Percentiles rank a stretch among this genome's conserved stretches.
phyloP scores from a whole-genome alignment of 2,113 vertebrate genomes.

The Delphinapterus leucas region DNA sequence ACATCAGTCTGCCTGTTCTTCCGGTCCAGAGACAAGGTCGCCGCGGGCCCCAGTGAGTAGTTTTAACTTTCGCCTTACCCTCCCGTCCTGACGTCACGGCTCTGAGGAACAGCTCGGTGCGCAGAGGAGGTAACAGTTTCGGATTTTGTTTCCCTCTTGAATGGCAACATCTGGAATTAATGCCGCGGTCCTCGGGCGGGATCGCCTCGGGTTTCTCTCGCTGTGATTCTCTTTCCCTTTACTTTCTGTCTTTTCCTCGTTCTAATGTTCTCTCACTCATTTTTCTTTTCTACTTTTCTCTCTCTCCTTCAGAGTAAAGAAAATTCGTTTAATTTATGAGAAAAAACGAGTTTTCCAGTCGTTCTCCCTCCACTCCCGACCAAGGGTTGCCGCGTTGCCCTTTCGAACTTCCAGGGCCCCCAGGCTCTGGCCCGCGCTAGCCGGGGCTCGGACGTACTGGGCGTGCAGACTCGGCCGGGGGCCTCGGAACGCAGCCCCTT shows the following conservation, averaged over 20 bases:
- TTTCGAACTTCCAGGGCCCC: background rate
- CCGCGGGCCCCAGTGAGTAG: background rate
- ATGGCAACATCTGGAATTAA: conserved; percentile 24
- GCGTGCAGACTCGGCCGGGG: background rate
- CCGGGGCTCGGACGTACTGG: background rate
- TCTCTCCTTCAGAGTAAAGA: conserved; percentile 17
- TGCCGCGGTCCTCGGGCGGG: background rate
- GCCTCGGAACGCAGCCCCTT: background rate
- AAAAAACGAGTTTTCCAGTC: background rate
- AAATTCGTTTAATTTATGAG: background rate
- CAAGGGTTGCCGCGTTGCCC: background rate
- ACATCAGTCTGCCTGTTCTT: background rate
- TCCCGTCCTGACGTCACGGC: conserved; percentile 46
- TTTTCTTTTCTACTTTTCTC: background rate
- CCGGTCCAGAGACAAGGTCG: background rate
- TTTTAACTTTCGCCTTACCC: background rate
- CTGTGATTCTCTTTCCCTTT: background rate
- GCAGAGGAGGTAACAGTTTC: conserved; percentile 66
- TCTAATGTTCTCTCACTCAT: background rate
- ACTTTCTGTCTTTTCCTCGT: background rate
- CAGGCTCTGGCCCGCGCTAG: background rate
- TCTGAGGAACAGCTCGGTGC: background rate
- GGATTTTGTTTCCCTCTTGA: conserved; percentile 33
- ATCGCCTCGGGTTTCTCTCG: background rate
- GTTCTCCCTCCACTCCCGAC: background rate